Evolutionary conservation across 2,113 vertebrate species (phyloP).

Genomic region (Oostethus manadensis): DNA sequence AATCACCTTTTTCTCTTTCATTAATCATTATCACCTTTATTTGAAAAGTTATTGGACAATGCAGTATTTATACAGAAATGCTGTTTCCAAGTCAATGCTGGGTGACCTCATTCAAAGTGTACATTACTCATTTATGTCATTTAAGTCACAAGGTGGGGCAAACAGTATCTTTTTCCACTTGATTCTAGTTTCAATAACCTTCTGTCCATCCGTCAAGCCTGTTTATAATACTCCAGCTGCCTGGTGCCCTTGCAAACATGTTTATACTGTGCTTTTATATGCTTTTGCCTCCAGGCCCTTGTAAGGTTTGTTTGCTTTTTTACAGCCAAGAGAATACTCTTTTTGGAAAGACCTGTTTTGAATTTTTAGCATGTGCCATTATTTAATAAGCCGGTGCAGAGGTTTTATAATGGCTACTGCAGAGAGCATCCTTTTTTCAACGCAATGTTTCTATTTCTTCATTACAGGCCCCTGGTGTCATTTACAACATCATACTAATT

Average conservation of each 20-base stretch:
- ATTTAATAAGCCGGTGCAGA: slow-evolving; percentile 56
- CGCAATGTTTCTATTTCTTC: slow-evolving; percentile 43
- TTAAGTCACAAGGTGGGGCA: background rate
- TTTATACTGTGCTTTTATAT: slow-evolving; percentile 23
- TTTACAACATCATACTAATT: slow-evolving; percentile 63
- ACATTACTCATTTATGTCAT: background rate
- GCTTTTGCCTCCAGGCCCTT: slow-evolving; percentile 21
- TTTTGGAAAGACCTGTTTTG: slow-evolving; percentile 27
- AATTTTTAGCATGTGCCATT: slow-evolving; percentile 51
- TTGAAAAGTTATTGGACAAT: background rate
- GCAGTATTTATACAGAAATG: background rate
- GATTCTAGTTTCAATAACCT: background rate
- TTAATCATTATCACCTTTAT: slow-evolving; percentile 4
- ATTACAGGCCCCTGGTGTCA: slow-evolving; percentile 45
- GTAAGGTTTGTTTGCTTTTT: slow-evolving; percentile 30
- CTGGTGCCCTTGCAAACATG: background rate
- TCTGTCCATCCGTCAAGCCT: background rate
- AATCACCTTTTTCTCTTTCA: slow-evolving; percentile 18
- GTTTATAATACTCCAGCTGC: background rate
- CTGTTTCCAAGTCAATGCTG: background rate
- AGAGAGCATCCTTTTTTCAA: slow-evolving; percentile 32
- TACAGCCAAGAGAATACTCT: slow-evolving; percentile 28
- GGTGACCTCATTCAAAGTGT: background rate
- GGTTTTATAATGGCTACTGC: slow-evolving; percentile 44
- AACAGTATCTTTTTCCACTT: background rate